Conservation (phyloP, 2,113 vertebrate species). For the Tricholaema leucomelas region DNA sequence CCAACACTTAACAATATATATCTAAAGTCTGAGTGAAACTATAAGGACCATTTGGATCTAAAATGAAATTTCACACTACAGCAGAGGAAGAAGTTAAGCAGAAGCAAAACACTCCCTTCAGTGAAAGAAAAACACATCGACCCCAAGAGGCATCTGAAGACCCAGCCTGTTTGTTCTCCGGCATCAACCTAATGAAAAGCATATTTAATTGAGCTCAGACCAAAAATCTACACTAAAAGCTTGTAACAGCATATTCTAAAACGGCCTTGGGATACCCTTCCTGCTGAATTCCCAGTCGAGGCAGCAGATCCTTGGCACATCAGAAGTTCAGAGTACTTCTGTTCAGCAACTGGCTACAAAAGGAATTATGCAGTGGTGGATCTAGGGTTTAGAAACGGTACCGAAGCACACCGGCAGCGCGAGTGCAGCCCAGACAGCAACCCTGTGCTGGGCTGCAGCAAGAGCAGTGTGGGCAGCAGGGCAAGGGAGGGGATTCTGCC, state of each 20-base stretch:
- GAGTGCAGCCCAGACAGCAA: too few relatives aligned
- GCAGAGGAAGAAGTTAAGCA: conserved; percentile 16
- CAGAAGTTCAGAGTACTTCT: background rate
- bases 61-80: conserved; percentile 3
- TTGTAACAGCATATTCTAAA: background rate
- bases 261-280: conserved; percentile 21
- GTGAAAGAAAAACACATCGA: background rate
- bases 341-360: background rate
- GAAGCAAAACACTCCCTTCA: conserved; percentile 23
- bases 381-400: background rate
- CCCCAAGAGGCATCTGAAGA: conserved; percentile 21
- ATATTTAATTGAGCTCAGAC: conserved; percentile 28
- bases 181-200: conserved; percentile 40
- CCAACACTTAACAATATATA: background rate
- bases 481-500: too few relatives aligned
- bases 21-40: background rate
- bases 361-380: fast-evolving
- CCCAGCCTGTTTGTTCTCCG: conserved; percentile 3
- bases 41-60: background rate
- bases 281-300: background rate
- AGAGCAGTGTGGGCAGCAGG: too few relatives aligned
- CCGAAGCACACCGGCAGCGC: too few relatives aligned
- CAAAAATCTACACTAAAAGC: conserved; percentile 12
- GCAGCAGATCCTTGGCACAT: background rate
- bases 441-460: too few relatives aligned